Percentiles rank a stretch among this genome's conserved stretches.
Conservation (phyloP, 1,140 invertebrate species). For the Goniozus legneri region DNA sequence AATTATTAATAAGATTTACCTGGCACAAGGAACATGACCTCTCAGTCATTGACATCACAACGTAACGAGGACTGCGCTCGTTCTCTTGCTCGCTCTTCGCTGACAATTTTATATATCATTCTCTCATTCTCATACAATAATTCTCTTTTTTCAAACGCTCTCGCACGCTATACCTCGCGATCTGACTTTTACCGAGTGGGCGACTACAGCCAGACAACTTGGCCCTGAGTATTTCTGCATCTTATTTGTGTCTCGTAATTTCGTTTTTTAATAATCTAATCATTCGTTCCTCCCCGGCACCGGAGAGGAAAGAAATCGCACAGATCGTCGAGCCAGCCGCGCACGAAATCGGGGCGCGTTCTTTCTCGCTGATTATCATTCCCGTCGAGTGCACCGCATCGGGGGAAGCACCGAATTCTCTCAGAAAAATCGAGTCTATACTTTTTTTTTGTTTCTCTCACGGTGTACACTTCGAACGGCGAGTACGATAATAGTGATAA, state of each 20-base stretch:
- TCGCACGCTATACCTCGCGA: conserved; percentile 5
- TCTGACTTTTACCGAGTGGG: conserved; percentile 26
- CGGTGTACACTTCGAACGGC: not conserved
- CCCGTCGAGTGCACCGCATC: too few relatives aligned
- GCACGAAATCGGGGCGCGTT: too few relatives aligned
- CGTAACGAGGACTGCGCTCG: conserved; percentile 50
- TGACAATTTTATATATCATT: conserved; percentile 1
- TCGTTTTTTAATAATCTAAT: not conserved
- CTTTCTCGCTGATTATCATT: too few relatives aligned
- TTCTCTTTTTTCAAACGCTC: not conserved
- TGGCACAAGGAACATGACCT: conserved; percentile 58
- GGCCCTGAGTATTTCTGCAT: conserved; percentile 55
- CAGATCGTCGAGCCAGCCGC: too few relatives aligned
- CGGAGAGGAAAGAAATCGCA: too few relatives aligned
- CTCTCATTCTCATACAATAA: not conserved
- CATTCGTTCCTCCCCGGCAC: too few relatives aligned
- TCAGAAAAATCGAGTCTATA: not conserved
- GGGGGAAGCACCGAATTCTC: too few relatives aligned
- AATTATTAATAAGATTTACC: conserved; percentile 54
- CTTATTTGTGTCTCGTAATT: conserved; percentile 14
- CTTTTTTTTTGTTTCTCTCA: not conserved
- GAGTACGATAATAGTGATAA: not conserved
- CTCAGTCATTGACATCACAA: conserved; percentile 56
- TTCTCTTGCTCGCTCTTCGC: not conserved
- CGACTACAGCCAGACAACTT: conserved; percentile 52